Percentiles rank a stretch among this genome's conserved stretches.
These are phyloP conservation scores for Drosophila kambysellisi DNA, from an alignment of 2,888 invertebrate species.

Conservation along the genomic window DNA sequence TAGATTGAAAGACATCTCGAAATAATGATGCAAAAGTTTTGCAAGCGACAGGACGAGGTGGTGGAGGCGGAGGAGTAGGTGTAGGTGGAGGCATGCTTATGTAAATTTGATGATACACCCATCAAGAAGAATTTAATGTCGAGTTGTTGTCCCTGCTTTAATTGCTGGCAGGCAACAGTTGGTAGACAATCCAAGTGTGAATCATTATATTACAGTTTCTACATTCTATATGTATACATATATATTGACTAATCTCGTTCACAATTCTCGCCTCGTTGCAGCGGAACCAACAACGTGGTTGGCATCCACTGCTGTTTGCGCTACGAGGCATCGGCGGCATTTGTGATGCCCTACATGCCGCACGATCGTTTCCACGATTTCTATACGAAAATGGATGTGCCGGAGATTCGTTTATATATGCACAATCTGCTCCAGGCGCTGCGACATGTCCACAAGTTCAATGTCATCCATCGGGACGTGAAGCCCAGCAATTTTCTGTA, in stretches of 20 bases:
- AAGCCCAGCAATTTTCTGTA: slow-evolving; percentile 97
- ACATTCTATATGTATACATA: neutral
- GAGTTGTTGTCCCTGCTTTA: neutral
- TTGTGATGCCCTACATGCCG: slow-evolving; percentile 95
- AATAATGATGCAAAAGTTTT: neutral
- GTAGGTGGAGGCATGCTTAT: neutral
- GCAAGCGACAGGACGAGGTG: neutral
- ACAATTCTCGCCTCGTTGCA: slow-evolving; percentile 37
- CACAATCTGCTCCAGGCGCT: slow-evolving; percentile 92
- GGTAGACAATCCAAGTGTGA: neutral
- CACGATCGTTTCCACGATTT: slow-evolving; percentile 93
- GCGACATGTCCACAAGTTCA: slow-evolving; percentile 92
- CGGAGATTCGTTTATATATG: slow-evolving; percentile 92
- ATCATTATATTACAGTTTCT: neutral
- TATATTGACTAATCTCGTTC: neutral
- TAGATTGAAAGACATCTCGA: neutral
- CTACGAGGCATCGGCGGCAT: slow-evolving; percentile 91
- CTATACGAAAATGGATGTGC: slow-evolving; percentile 88
- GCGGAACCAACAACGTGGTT: slow-evolving; percentile 93
- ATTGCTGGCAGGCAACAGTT: neutral
- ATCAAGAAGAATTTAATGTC: no score
- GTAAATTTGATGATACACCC: neutral
- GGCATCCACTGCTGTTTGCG: slow-evolving; percentile 92
- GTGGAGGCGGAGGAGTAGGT: neutral
- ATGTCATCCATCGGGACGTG: slow-evolving; percentile 95